Evolutionary conservation across 1,140 invertebrate species (phyloP), one percentile per base, ranked within the genome.

Genomic region (Atta cephalotes): DNA sequence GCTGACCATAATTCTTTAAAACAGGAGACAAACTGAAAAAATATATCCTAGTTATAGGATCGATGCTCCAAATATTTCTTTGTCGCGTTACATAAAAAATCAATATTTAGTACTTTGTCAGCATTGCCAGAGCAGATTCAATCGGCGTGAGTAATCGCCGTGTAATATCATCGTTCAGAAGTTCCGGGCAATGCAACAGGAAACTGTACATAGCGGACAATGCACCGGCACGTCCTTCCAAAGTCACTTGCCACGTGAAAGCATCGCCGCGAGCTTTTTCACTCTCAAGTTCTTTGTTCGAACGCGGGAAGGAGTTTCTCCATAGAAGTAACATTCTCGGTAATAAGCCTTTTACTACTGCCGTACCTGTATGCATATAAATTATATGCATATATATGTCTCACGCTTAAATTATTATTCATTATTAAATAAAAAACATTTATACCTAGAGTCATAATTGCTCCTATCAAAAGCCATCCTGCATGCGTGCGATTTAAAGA

Each of bases 231-330:
- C 99, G 96, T 18, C 98, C 98, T 96, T 99, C 99, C 66, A 99
- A 95, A 1, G 99, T 99, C 25, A 99, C 98, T 96, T 99, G 99
- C 99, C 99, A 99, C 60, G 99, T 99, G 94, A 99, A 99, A 0
- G 98, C 98, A 96, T 99, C 99, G 9, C 99, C 99, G 85, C 99
- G 96, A 0, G 98, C 98, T 93, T 99, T 99, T 95, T 99, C 99
- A 9, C 98, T 98, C 92, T 99, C 99, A 28, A 99, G 96, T 94
- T 99, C 99, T 93, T 99, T 99, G 45, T 97, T 97, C 0, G 98
- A 99, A 62, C 98, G 96, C 0, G 99, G 99, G 95, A 99, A 99
- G 39, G 99, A 99, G 95, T 99, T 99, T 91, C 98, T 97, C 99
- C 99, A 99, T 3, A 99, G 95, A 4, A 99, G 94, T 79, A 99